Conservation (phyloP, 2,113 vertebrate genomes). For the Leiothrix lutea region DNA sequence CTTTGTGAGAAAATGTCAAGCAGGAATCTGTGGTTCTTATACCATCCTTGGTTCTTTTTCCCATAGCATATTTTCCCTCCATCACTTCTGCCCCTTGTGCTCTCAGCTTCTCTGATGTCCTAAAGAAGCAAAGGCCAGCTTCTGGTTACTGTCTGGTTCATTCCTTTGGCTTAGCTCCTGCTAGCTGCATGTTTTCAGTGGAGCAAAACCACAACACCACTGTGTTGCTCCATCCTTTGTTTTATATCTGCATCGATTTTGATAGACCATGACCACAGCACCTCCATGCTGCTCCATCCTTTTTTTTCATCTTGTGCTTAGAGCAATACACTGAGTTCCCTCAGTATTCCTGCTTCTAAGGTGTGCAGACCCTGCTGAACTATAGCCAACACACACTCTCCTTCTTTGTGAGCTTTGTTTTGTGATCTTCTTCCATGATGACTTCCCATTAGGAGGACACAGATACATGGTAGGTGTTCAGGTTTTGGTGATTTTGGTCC, state of each 20-base stretch:
- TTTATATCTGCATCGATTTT: accelerated
- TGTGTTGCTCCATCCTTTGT: not conserved
- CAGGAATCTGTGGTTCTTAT: not conserved
- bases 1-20: not conserved
- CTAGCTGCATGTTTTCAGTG: not conserved
- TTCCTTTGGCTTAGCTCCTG: not conserved
- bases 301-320: not conserved
- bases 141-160: accelerated
- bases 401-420: not conserved
- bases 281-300: not conserved
- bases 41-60: not conserved
- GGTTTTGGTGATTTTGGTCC: not conserved
- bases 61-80: not conserved
- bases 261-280: not conserved
- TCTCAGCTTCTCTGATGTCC: not conserved
- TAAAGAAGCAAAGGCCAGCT: not conserved
- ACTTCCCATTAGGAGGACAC: not conserved
- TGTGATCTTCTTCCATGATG: not conserved
- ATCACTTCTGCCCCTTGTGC: not conserved
- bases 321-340: not conserved
- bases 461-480: not conserved
- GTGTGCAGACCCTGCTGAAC: not conserved
- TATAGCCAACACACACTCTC: not conserved
- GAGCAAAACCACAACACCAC: accelerated
- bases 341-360: not conserved